A percentile compares a stretch with the other conserved stretches of the same genome.
phyloP scores from a whole-genome alignment of 2,113 vertebrate species.

The Microtus richardsoni region DNA sequence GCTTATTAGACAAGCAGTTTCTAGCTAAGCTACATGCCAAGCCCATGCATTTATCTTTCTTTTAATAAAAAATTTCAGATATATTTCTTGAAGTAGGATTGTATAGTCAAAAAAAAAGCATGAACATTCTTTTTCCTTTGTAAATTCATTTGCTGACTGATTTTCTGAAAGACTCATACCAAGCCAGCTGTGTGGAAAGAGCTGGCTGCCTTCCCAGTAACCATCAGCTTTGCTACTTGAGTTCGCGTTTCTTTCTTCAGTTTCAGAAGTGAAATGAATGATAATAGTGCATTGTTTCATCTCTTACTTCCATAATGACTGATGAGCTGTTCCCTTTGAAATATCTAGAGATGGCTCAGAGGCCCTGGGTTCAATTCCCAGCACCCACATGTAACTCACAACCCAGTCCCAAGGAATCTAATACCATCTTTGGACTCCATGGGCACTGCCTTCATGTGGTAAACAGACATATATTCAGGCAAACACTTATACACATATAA shows the following conservation, averaged over 20 bases:
- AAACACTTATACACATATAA: neutral
- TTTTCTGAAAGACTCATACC: conserved; percentile 28
- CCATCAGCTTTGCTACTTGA: neutral
- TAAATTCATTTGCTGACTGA: conserved; percentile 27
- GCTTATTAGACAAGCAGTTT: neutral
- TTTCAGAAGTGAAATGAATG: neutral
- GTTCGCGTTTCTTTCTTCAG: conserved; percentile 2
- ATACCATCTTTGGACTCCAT: neutral
- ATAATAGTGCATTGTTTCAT: conserved; percentile 16
- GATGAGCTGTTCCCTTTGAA: neutral
- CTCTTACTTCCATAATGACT: conserved; percentile 33
- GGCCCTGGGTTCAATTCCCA: neutral
- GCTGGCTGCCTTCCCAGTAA: neutral
- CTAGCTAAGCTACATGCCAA: neutral
- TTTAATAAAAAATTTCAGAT: neutral
- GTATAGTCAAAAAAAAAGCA: neutral
- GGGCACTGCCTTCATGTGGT: neutral
- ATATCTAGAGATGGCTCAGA: neutral
- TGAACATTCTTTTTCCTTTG: conserved; percentile 12
- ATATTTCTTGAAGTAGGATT: conserved; percentile 37
- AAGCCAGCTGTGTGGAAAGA: neutral
- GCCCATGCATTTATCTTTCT: neutral
- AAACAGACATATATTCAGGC: neutral
- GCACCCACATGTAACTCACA: neutral
- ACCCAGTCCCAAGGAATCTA: neutral